Evolutionary conservation across 2,888 invertebrate genomes (phyloP), one percentile per base, ranked within the genome.

Genomic region (Drosophila multiciliata): DNA sequence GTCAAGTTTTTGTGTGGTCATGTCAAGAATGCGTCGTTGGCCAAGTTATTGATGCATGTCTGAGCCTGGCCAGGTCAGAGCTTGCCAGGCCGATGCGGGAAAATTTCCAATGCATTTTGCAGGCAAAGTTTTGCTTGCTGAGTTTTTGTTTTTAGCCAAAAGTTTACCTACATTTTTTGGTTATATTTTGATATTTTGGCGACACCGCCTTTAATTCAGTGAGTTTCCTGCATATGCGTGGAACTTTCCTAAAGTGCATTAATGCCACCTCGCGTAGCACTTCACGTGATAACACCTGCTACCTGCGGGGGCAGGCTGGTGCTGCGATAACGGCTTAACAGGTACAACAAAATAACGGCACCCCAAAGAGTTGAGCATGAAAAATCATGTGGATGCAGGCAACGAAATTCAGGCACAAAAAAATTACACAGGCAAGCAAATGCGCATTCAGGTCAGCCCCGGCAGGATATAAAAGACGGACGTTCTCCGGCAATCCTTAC

Each of bases 11-110:
- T 48, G 68, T 48, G 38, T 61, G 73, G 52, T 20, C 59, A 57
- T 59, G 69, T 73, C 73, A 73, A 67, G 69, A 57, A 64, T 77
- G 80, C 52, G 53, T 59, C 45, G 57, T 53, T 78, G 75, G 54
- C 64, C 59, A 75, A 77, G 69, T 74, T 87, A 89, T 87, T 87
- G 87, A 83, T 89, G 84, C 89, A 76, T 73, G 71, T 58, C 58
- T 59, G 54, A 48, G 54, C 17, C n/a, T 1, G 8, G 7, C 12
- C 38, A n/a, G 12, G 33, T 15, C 36, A 36, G 15, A 17, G 7
- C 12, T 6, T 2, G 42, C 42, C 66, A 50, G 42, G 32, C 15
- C 20, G 20, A 26, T 15, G 26, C 38, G 23, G 11, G 12, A 42
- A 49, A 48, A 23, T 61, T 55, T 33, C 40, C 59, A 60, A 26